These are phyloP conservation scores for Procavia capensis DNA, from an alignment of 2,113 vertebrate genomes.

Conservation along the genomic window DNA sequence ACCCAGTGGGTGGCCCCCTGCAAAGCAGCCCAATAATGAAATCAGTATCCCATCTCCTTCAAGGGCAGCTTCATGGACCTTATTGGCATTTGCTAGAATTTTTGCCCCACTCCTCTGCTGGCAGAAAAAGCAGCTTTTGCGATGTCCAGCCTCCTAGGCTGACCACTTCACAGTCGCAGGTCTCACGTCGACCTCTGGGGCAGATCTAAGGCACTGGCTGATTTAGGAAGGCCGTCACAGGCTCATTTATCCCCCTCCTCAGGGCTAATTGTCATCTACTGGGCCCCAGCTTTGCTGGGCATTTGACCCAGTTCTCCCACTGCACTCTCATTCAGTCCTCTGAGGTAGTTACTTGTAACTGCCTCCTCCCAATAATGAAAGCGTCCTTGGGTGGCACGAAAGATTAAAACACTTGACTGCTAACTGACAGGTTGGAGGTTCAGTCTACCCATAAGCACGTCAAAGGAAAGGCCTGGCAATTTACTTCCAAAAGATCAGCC, in stretches of 20 bases:
- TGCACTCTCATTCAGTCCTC: not conserved
- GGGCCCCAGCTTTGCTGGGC: not conserved
- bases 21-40: conserved; percentile 74
- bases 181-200: not conserved
- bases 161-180: conserved; percentile 30
- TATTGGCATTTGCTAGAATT: conserved; percentile 85
- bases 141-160: not conserved
- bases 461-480: not conserved
- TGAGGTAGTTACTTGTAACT: not conserved
- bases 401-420: not conserved
- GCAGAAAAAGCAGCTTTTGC: not conserved
- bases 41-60: not conserved
- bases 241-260: rapidly evolving
- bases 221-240: not conserved
- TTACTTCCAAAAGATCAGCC: not conserved
- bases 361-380: not conserved
- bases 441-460: not conserved
- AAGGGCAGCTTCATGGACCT: conserved; percentile 71
- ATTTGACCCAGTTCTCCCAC: not conserved
- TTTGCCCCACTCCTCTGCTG: conserved; percentile 74
- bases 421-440: not conserved
- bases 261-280: not conserved
- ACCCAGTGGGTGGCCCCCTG: conserved; percentile 74
- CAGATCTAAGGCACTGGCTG: not conserved
- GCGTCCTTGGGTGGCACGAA: not conserved